Conservation (phyloP, 2,113 vertebrate species). For the Triplophysa rosa region DNA sequence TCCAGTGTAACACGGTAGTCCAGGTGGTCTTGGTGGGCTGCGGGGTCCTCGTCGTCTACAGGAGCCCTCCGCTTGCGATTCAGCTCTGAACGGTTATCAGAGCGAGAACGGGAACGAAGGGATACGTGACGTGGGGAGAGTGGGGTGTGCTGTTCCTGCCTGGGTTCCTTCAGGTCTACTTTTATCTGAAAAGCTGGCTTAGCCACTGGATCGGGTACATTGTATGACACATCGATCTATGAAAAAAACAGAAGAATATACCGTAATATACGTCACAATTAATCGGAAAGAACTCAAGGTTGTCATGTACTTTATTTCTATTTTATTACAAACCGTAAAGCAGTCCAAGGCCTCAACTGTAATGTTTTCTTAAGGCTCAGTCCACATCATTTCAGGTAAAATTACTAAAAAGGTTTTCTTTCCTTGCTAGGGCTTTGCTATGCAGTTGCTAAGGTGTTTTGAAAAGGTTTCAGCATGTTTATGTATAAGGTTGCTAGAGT, state of each 20-base stretch:
- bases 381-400: too few species aligned
- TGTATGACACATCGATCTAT: constrained; percentile 90
- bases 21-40: constrained; percentile 82
- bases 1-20: constrained; percentile 86
- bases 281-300: not conserved
- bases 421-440: too few species aligned
- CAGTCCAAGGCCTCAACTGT: too few species aligned
- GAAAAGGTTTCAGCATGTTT: not conserved
- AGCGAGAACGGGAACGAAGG: constrained; percentile 61
- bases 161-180: constrained; percentile 83
- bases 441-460: not conserved
- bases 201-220: constrained; percentile 85
- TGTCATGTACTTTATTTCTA: too few species aligned
- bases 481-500: not conserved
- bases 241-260: not conserved
- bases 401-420: too few species aligned
- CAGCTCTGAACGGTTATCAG: constrained; percentile 69
- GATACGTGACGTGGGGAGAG: constrained; percentile 53
- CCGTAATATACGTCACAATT: not conserved
- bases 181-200: constrained; percentile 91
- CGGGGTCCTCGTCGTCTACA: constrained; percentile 85
- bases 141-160: constrained; percentile 65
- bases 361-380: too few species aligned
- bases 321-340: too few species aligned
- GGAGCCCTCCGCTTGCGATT: constrained; percentile 70